Percentiles rank a stretch among this genome's conserved stretches.
Evolutionary conservation across 2,113 vertebrate genomes (phyloP).

Genomic region (Athene noctua): DNA sequence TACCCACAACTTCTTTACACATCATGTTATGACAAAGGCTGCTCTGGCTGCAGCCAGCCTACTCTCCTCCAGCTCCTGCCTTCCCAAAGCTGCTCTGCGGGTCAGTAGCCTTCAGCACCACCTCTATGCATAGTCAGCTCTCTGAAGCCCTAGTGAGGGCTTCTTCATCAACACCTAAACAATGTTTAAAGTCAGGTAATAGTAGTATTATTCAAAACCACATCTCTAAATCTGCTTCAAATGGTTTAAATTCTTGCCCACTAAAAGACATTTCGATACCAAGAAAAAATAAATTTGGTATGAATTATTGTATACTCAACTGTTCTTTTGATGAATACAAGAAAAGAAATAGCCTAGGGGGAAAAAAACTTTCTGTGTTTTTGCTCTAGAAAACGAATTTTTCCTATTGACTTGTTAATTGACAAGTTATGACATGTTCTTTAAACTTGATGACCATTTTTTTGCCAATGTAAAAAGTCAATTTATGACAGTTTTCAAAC

Average conservation of each 20-base stretch:
- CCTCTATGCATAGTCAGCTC: rapidly evolving
- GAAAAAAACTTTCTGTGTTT: background rate
- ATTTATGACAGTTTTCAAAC: background rate
- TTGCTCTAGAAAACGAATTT: background rate
- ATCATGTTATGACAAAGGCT: background rate
- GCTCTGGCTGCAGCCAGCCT: background rate
- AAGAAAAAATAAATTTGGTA: background rate
- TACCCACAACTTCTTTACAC: background rate
- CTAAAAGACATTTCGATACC: background rate
- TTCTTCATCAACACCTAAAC: background rate
- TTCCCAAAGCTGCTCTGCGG: background rate
- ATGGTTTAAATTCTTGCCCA: background rate
- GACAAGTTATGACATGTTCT: background rate
- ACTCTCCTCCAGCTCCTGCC: background rate
- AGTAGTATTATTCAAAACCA: background rate
- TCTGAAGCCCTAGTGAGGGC: background rate
- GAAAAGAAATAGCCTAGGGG: background rate
- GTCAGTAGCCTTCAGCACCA: background rate
- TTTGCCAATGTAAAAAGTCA: background rate
- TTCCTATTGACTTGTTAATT: background rate
- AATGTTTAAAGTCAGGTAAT: background rate
- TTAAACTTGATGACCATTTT: background rate
- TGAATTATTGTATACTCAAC: background rate
- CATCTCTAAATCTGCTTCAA: background rate
- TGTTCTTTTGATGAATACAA: background rate